Evolutionary conservation across 2,113 vertebrate species (phyloP).

Genomic region (Sitta europaea): DNA sequence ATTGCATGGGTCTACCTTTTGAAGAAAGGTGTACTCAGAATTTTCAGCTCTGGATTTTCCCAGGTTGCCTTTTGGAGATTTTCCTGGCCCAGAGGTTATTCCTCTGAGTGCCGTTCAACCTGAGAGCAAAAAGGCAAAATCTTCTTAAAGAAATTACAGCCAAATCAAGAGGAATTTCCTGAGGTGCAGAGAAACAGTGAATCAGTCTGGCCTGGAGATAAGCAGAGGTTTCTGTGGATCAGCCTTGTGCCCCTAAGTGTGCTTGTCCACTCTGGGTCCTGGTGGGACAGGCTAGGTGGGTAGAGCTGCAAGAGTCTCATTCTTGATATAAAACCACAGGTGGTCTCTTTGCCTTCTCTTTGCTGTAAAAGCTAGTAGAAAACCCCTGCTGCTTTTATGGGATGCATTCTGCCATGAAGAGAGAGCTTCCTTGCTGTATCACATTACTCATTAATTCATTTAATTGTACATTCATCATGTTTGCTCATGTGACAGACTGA

Average conservation of each 20-base stretch:
- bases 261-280: background rate
- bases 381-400: background rate
- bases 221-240: background rate
- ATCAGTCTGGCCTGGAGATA: background rate
- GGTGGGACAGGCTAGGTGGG: background rate
- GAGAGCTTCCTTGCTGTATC: background rate
- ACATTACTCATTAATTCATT: background rate
- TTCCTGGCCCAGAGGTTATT: background rate
- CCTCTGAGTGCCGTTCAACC: background rate
- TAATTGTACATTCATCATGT: background rate
- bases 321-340: background rate
- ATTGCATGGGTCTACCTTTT: background rate
- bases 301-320: background rate
- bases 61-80: background rate
- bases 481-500: background rate
- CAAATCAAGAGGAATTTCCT: background rate
- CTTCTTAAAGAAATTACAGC: background rate
- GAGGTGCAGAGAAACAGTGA: background rate
- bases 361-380: background rate
- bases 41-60: slow-evolving; percentile 4
- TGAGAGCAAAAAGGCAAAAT: background rate
- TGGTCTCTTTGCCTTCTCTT: background rate
- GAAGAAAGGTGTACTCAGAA: background rate
- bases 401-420: background rate
- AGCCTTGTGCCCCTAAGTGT: background rate